A percentile compares a stretch with the other conserved stretches of the same genome.
Evolutionary conservation across 1,140 invertebrate genomes (phyloP).

Genomic region (Camponotus pennsylvanicus): DNA sequence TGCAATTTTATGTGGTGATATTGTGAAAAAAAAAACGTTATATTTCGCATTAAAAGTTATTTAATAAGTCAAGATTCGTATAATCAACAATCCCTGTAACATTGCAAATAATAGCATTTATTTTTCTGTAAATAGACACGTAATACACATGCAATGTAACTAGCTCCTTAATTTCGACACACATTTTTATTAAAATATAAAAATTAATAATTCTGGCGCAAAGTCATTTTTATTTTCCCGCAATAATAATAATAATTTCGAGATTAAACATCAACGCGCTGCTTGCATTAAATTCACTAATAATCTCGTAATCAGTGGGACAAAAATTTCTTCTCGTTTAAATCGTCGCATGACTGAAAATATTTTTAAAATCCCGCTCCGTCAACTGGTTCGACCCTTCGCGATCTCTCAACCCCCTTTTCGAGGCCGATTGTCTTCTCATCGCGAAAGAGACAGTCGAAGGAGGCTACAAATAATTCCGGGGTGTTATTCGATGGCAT

Average conservation of each 20-base stretch:
- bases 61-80: conserved; percentile 5
- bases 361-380: conserved; percentile 42
- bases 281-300: background rate
- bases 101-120: background rate
- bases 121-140: background rate
- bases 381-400: conserved; percentile 47
- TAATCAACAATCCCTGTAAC: background rate
- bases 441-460: conserved; percentile 38
- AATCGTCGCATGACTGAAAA: conserved; percentile 21
- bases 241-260: background rate
- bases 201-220: background rate
- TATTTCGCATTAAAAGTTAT: background rate
- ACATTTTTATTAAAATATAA: background rate
- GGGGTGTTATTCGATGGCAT: conserved; percentile 83
- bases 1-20: conserved; percentile 17
- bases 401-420: conserved; percentile 44
- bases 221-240: background rate
- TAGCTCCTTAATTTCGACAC: background rate
- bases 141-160: background rate
- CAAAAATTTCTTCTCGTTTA: conserved; percentile 5
- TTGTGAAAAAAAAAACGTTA: background rate
- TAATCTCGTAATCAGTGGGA: background rate
- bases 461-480: conserved; percentile 80
- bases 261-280: background rate
- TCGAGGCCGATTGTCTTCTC: conserved; percentile 72